Evolutionary conservation across 2,797 vertebrate species (phyloP).

Genomic region (Allobates femoralis): DNA sequence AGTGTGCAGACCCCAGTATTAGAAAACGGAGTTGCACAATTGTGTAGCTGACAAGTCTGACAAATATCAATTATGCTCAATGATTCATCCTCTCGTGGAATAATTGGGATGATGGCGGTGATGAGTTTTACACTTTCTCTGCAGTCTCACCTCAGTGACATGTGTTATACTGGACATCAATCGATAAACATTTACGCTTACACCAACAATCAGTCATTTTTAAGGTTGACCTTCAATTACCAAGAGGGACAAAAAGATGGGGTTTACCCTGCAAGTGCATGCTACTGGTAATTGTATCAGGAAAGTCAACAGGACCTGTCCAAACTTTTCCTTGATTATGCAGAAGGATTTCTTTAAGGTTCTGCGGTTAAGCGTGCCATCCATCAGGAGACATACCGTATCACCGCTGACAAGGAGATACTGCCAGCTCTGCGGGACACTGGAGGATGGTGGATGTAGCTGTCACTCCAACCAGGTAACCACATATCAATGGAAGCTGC

Average conservation of each 20-base stretch:
- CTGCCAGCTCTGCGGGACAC: slow-evolving; percentile 20
- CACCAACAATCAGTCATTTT: background rate
- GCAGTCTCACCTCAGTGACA: background rate
- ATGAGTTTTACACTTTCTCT: background rate
- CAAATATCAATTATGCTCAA: no score
- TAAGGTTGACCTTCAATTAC: background rate
- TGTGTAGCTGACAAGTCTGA: background rate
- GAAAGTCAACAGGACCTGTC: slow-evolving; percentile 36
- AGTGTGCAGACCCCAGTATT: background rate
- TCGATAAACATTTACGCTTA: background rate
- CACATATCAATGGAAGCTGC: slow-evolving; percentile 4
- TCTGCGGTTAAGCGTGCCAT: slow-evolving; percentile 30
- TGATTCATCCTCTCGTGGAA: background rate
- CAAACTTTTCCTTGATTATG: slow-evolving; percentile 26
- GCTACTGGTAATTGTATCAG: slow-evolving; percentile 43
- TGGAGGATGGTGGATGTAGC: slow-evolving; percentile 21
- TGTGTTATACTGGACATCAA: slow-evolving; percentile 8
- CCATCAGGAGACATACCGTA: slow-evolving; percentile 49
- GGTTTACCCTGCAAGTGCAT: slow-evolving; percentile 14
- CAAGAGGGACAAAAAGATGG: background rate
- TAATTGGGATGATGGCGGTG: background rate
- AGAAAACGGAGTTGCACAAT: background rate
- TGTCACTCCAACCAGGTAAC: slow-evolving; percentile 51
- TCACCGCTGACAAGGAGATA: slow-evolving; percentile 50
- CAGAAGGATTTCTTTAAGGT: slow-evolving; percentile 38